Percentiles rank a stretch among this genome's conserved stretches.
These are phyloP conservation scores for Emmelina monodactyla DNA, from an alignment of 2,888 invertebrate species.

Conservation along the genomic window DNA sequence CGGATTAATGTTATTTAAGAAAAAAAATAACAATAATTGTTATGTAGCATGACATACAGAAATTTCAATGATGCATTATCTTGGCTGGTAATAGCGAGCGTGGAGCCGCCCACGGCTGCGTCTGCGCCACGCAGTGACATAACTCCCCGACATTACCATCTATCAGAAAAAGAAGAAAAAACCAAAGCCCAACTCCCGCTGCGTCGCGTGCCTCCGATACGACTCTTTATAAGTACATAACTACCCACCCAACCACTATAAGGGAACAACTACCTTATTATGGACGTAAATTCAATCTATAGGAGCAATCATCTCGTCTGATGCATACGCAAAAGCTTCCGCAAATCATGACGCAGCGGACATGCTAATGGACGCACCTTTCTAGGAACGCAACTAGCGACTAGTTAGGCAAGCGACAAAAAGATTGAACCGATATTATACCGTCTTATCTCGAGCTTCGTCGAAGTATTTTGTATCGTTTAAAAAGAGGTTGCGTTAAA, in stretches of 20 bases:
- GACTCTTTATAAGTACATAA: background rate
- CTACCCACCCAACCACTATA: slow-evolving; percentile 3
- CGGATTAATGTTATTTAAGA: slow-evolving; percentile 19
- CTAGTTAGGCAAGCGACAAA: slow-evolving; percentile 29
- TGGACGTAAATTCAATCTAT: slow-evolving; percentile 42
- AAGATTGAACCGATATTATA: slow-evolving; percentile 16
- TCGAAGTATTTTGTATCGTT: too few relatives aligned
- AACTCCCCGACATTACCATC: slow-evolving; percentile 52
- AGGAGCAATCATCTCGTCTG: slow-evolving; percentile 23
- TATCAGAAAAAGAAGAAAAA: slow-evolving; percentile 46
- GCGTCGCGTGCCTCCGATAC: slow-evolving; percentile 47
- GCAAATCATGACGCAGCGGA: slow-evolving; percentile 30
- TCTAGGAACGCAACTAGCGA: slow-evolving; percentile 21
- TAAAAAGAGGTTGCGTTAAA: too few relatives aligned
- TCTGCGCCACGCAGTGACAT: slow-evolving; percentile 37
- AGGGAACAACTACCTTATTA: slow-evolving; percentile 31
- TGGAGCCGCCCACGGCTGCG: slow-evolving; percentile 21
- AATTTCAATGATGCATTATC: slow-evolving; percentile 43
- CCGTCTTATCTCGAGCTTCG: too few relatives aligned
- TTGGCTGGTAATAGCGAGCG: slow-evolving; percentile 37
- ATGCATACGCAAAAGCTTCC: slow-evolving; percentile 39
- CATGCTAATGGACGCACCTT: slow-evolving; percentile 10
- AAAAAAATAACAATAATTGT: slow-evolving; percentile 37
- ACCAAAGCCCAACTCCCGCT: slow-evolving; percentile 37
- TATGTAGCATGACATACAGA: slow-evolving; percentile 51